These are phyloP conservation scores for Panthera tigris DNA, from an alignment of 2,113 vertebrate species.

Conservation along the genomic window DNA sequence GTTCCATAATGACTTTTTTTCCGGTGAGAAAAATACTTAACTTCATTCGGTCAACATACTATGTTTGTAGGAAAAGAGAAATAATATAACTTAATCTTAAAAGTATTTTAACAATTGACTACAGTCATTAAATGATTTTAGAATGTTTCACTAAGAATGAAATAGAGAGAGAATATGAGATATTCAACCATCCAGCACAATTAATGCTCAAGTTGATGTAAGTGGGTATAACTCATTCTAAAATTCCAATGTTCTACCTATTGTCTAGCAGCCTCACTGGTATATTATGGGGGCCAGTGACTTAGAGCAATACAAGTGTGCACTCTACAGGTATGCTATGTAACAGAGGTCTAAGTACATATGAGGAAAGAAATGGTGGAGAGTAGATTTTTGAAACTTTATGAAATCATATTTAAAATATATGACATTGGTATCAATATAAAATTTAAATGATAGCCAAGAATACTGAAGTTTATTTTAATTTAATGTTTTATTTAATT, in stretches of 20 bases:
- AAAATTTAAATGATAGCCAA: conserved; percentile 35
- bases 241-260: conserved; percentile 9
- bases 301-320: background rate
- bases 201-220: conserved; percentile 45
- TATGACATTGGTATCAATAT: background rate
- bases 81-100: conserved; percentile 19
- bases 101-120: conserved; percentile 18
- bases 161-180: conserved; percentile 36
- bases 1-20: conserved; percentile 50
- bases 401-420: conserved; percentile 34
- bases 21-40: conserved; percentile 24
- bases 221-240: background rate
- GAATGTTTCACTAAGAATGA: conserved; percentile 27
- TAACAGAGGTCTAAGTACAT: background rate
- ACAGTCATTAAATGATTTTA: conserved; percentile 13
- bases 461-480: conserved; percentile 35
- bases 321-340: background rate
- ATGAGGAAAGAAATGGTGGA: background rate
- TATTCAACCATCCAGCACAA: conserved; percentile 34
- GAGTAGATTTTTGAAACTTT: background rate
- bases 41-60: background rate
- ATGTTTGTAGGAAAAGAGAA: background rate
- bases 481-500: background rate
- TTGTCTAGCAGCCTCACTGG: background rate
- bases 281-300: background rate